phyloP scores from a whole-genome alignment of 2,888 invertebrate genomes.

The Bruchidius siliquastri region DNA sequence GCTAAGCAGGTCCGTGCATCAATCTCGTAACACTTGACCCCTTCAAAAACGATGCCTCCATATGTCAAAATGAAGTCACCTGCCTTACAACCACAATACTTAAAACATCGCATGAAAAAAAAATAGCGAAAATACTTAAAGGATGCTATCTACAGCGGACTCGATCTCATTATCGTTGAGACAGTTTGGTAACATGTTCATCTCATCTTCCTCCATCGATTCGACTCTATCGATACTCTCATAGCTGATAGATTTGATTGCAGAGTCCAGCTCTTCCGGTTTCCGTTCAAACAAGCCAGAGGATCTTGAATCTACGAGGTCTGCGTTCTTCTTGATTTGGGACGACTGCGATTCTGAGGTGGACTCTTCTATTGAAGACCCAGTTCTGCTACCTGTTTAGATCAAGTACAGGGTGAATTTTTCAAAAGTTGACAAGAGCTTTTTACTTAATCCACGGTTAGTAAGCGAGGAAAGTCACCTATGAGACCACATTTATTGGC shows the following conservation, averaged over 20 bases:
- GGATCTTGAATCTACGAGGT: conserved; percentile 13
- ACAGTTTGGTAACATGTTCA: conserved; percentile 35
- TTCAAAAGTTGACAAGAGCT: too few species aligned
- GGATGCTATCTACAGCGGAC: conserved; percentile 45
- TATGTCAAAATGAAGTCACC: background rate
- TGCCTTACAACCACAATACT: background rate
- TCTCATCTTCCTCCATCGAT: conserved; percentile 26
- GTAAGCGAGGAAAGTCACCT: too few species aligned
- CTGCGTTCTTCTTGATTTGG: conserved; percentile 16
- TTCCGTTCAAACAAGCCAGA: conserved; percentile 28
- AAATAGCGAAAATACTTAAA: conserved; percentile 13
- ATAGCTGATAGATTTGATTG: conserved; percentile 42
- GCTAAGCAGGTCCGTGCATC: too few species aligned
- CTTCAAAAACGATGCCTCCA: background rate
- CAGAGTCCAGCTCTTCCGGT: conserved; percentile 41
- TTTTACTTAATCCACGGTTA: too few species aligned
- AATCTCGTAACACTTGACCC: too few species aligned
- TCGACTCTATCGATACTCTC: conserved; percentile 28
- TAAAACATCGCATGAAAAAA: background rate
- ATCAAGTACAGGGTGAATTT: background rate
- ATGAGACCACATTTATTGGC: too few species aligned
- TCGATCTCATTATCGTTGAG: conserved; percentile 45
- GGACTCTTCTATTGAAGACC: conserved; percentile 15
- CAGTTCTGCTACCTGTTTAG: conserved; percentile 9
- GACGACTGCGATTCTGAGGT: conserved; percentile 18